Evolutionary conservation across 2,113 vertebrate genomes (phyloP), one percentile per base, ranked within the genome.

Genomic region (Clinocottus analis): DNA sequence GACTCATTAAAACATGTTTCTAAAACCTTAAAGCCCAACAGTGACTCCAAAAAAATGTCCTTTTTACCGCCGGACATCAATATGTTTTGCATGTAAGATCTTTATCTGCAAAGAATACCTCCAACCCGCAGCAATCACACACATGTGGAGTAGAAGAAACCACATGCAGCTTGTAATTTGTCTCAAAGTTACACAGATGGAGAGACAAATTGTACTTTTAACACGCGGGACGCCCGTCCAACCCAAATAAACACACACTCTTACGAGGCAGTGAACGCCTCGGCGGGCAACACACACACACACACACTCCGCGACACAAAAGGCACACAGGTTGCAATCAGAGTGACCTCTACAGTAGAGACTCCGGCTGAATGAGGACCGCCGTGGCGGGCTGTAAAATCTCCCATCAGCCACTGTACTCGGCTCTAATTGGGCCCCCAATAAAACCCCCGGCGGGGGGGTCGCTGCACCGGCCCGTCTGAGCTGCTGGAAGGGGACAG

Each of bases 301-400:
- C 81, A 82, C 80, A 68, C 82, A 72, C 75, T 61, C 41, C 23
- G 27, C 31, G 73, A 75, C 76, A 2, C 87, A 91, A 89, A 33
- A 92, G 13, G 66, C 58, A 37, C 82, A 87, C 89, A 91, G 86
- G 79, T 85, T 70, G n/a, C 51, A 75, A 86, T 89, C 85, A 73
- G 65, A 74, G 76, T 90, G 90, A 92, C 91, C 87, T 88, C 88
- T 86, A 85, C 87, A 90, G 92, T 91, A 88, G 55, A 77, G 86
- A 35, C 71, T 25, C 31, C 3, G 7, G 75, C 86, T 86, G 75
- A 86, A 89, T 66, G 80, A 83, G 73, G 53, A 27, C 11, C 61
- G 1, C 55, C 35, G 64, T 7, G 27, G 2, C 7, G 41, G 84
- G 86, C 72, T 31, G 85, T 92, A 92, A 92, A 82, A 27, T 13